A percentile compares a stretch with the other conserved stretches of the same genome.
Evolutionary conservation across 2,888 invertebrate species (phyloP).

Genomic region (Magallana nippona): DNA sequence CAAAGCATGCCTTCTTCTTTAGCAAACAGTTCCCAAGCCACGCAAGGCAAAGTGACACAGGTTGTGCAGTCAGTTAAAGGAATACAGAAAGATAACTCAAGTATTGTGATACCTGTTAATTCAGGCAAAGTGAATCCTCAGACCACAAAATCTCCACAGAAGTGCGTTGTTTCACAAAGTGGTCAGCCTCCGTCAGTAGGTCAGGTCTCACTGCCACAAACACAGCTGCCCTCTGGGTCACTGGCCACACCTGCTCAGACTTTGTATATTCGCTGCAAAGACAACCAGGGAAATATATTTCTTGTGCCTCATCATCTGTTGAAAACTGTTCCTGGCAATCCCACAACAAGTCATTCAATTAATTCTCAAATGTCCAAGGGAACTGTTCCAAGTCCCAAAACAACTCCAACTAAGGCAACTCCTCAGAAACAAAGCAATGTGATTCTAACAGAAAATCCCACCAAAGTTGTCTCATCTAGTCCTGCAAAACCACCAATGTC

Average conservation of each 20-base stretch:
- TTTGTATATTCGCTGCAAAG: constrained; percentile 60
- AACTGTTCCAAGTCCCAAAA: constrained; percentile 11
- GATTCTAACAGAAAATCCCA: neutral
- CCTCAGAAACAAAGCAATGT: neutral
- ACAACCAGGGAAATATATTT: constrained; percentile 70
- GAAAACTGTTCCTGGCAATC: constrained; percentile 42
- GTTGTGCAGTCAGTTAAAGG: neutral
- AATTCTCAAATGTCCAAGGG: neutral
- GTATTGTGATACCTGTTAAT: neutral
- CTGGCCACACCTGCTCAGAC: constrained; percentile 40
- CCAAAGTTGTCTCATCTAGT: constrained; percentile 14
- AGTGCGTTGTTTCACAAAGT: neutral
- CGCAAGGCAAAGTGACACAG: neutral
- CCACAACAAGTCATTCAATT: neutral
- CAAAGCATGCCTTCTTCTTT: constrained; percentile 15
- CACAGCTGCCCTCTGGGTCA: neutral
- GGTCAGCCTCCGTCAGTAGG: neutral
- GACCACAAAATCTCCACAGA: neutral
- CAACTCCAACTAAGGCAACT: constrained; percentile 7
- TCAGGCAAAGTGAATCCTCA: constrained; percentile 9
- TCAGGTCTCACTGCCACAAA: neutral
- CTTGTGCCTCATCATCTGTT: constrained; percentile 71
- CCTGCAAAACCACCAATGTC: neutral
- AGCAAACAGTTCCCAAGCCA: neutral
- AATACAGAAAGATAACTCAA: constrained; percentile 17